These are phyloP conservation scores for Trachurus trachurus DNA, from an alignment of 2,797 vertebrate genomes.

Conservation along the genomic window DNA sequence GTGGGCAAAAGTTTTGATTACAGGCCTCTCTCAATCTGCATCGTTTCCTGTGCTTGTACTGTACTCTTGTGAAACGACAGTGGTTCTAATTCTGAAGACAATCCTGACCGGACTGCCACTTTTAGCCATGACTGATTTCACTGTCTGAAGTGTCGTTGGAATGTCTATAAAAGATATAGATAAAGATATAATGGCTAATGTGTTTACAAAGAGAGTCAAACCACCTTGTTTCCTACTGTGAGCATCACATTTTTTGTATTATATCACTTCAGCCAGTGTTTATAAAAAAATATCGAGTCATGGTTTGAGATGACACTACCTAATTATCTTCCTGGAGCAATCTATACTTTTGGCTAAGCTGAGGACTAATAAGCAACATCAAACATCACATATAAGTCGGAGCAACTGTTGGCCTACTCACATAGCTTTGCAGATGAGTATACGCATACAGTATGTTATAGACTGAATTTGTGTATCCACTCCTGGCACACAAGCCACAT, in stretches of 20 bases:
- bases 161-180: no score
- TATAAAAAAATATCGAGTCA: background rate
- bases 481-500: slow-evolving; percentile 25
- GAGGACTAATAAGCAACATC: background rate
- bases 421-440: background rate
- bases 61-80: background rate
- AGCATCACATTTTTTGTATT: no score
- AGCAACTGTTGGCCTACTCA: background rate
- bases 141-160: background rate
- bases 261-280: background rate
- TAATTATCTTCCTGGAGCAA: background rate
- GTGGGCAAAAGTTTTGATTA: background rate
- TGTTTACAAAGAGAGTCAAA: no score
- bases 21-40: background rate
- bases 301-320: background rate
- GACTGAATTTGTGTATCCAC: slow-evolving; percentile 19
- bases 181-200: no score
- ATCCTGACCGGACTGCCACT: background rate
- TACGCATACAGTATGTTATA: background rate
- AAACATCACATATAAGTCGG: background rate
- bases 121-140: background rate
- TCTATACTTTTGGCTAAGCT: background rate
- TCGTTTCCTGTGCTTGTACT: background rate
- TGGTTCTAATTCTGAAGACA: background rate
- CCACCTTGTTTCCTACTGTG: no score